phyloP scores from a whole-genome alignment of 2,888 invertebrate species.

The Unio delphinus region DNA sequence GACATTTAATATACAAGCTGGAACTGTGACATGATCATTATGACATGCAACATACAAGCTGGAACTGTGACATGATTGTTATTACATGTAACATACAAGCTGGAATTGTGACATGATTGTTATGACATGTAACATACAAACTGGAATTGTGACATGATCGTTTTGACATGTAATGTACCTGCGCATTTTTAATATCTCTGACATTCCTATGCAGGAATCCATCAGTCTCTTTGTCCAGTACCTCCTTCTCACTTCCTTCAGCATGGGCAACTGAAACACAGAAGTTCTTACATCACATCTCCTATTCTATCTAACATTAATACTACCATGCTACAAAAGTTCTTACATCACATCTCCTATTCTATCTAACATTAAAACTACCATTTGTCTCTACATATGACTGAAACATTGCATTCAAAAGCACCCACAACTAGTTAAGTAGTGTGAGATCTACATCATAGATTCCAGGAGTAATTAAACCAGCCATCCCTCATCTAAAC shows the following conservation, averaged over 20 bases:
- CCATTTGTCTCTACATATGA: not conserved
- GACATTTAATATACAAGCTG: not conserved
- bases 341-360: not conserved
- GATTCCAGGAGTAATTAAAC: too few species aligned
- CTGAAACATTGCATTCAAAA: too few species aligned
- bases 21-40: not conserved
- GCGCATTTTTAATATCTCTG: slow-evolving; percentile 58
- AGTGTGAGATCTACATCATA: too few species aligned
- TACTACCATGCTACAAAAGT: slow-evolving; percentile 2
- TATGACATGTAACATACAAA: too few species aligned
- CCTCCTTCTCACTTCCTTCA: slow-evolving; percentile 45
- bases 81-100: too few species aligned
- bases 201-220: slow-evolving; percentile 56
- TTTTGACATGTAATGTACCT: slow-evolving; percentile 34
- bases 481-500: too few species aligned
- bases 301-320: not conserved
- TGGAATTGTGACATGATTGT: not conserved
- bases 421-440: too few species aligned
- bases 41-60: too few species aligned
- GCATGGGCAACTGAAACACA: slow-evolving; percentile 54
- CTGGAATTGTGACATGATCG: not conserved
- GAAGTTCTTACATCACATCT: not conserved
- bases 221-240: slow-evolving; percentile 52
- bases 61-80: too few species aligned
- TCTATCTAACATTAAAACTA: not conserved